A percentile compares a stretch with the other conserved stretches of the same genome.
These are phyloP conservation scores for Cariama cristata DNA, from an alignment of 2,113 vertebrate species.

Conservation along the genomic window DNA sequence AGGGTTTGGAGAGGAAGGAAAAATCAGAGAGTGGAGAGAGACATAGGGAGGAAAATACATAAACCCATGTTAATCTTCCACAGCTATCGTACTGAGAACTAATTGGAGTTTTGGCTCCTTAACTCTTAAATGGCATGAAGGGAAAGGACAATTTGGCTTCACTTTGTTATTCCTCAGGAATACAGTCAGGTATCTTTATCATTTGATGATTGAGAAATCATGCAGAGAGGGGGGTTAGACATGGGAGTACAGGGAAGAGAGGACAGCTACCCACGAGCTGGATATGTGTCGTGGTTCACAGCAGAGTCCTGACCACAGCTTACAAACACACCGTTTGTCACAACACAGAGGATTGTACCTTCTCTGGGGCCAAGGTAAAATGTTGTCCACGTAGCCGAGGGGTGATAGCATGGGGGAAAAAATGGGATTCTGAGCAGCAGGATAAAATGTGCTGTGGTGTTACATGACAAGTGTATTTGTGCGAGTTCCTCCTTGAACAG, in stretches of 20 bases:
- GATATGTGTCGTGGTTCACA: not conserved
- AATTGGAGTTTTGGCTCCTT: not conserved
- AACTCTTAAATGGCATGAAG: not conserved
- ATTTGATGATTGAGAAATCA: not conserved
- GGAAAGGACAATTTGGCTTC: not conserved
- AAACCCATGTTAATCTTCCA: not conserved
- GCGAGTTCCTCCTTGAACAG: not conserved
- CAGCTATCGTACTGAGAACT: not conserved
- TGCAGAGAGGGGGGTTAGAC: not conserved
- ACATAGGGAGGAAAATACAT: not conserved
- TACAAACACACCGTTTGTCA: rapidly evolving
- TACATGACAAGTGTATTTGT: not conserved
- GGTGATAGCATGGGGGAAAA: not conserved
- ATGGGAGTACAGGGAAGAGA: not conserved
- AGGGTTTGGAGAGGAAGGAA: not conserved
- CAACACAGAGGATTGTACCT: not conserved
- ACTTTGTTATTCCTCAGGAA: not conserved
- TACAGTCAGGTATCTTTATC: not conserved
- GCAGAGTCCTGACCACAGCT: not conserved
- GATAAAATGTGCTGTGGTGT: not conserved
- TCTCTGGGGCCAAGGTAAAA: rapidly evolving
- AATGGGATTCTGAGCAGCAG: not conserved
- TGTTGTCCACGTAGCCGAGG: not conserved
- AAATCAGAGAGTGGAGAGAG: not conserved
- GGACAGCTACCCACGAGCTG: not conserved